phyloP scores from a whole-genome alignment of 1,140 invertebrate genomes.

The Anastrepha obliqua region DNA sequence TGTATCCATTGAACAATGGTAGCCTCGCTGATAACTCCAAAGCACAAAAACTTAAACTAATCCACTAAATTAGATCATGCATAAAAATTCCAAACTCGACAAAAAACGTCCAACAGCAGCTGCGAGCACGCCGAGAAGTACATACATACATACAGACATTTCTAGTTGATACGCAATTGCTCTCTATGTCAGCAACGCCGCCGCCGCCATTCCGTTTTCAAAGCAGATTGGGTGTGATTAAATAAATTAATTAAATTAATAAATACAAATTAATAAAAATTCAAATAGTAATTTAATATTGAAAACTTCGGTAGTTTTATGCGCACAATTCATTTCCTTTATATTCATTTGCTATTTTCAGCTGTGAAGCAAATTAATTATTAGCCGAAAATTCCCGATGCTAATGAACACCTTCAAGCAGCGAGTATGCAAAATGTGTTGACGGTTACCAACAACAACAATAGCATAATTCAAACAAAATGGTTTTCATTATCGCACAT shows the following conservation, averaged over 20 bases:
- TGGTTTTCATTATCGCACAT: constrained; percentile 10
- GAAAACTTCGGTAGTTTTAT: too few species aligned
- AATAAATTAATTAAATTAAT: too few species aligned
- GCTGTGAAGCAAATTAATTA: background rate
- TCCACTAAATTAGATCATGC: background rate
- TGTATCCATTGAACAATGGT: too few species aligned
- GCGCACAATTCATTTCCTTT: too few species aligned
- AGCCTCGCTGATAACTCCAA: too few species aligned
- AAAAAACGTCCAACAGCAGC: too few species aligned
- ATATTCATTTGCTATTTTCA: too few species aligned
- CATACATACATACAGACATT: background rate
- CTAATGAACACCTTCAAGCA: background rate
- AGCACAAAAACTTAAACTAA: background rate
- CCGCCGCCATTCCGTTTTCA: background rate
- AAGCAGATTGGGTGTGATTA: too few species aligned
- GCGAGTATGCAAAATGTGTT: background rate
- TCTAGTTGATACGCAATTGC: background rate
- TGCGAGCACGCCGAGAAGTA: background rate
- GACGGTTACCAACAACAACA: background rate
- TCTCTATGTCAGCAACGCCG: background rate
- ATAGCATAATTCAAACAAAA: background rate
- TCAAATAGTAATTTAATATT: too few species aligned
- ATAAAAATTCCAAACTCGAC: background rate
- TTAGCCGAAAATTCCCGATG: background rate
- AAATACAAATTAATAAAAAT: too few species aligned